These are phyloP conservation scores for Sinhomidia bicolor DNA, from an alignment of 2,888 invertebrate genomes.

Conservation along the genomic window DNA sequence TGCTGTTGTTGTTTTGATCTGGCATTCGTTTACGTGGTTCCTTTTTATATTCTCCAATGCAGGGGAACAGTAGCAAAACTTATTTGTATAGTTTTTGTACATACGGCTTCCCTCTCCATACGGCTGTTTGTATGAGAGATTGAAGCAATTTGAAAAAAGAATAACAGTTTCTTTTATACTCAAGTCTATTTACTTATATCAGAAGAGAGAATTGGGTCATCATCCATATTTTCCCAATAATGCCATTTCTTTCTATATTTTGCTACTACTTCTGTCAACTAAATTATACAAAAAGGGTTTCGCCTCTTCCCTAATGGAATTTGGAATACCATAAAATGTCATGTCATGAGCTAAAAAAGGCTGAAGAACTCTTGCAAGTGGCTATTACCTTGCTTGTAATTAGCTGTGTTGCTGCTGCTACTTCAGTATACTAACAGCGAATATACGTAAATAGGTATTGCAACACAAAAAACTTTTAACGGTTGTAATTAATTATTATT, in stretches of 20 bases:
- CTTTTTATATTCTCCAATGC: too few species aligned
- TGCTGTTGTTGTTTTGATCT: neutral
- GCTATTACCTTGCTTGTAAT: neutral
- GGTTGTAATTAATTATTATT: slow-evolving; percentile 12
- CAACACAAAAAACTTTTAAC: slow-evolving; percentile 11
- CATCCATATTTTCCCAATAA: neutral
- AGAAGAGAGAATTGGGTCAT: neutral
- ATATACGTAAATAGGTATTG: neutral
- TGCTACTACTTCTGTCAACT: neutral
- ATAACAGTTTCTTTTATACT: neutral
- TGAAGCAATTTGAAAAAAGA: slow-evolving; percentile 23
- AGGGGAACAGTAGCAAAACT: too few species aligned
- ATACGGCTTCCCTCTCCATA: slow-evolving; percentile 14
- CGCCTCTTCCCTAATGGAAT: neutral
- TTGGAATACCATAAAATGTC: slow-evolving; percentile 19
- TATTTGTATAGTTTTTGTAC: neutral
- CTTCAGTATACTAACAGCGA: neutral
- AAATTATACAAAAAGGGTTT: neutral
- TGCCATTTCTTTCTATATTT: neutral
- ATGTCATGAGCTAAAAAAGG: neutral
- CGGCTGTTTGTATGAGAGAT: neutral
- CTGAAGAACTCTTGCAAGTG: neutral
- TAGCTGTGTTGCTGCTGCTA: neutral
- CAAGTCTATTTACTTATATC: neutral
- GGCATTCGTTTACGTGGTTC: too few species aligned